Evolutionary conservation across 2,888 invertebrate genomes (phyloP), one percentile per base, ranked within the genome.

Genomic region (Prosapia bicincta): DNA sequence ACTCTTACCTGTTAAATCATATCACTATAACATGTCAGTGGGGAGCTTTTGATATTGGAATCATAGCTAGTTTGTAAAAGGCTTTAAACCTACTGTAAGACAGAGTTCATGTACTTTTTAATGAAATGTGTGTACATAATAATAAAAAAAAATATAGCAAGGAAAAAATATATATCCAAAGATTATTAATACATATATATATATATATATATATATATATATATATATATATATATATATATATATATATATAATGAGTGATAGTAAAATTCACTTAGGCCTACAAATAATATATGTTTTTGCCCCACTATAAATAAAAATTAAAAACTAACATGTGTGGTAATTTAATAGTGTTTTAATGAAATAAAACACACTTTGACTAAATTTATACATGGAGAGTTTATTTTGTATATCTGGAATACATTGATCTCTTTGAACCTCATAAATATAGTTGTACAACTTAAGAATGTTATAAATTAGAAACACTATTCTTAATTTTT

Each of bases 341-440:
- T 20, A 20, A 54, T 54, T 54, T 20, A 54, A 54, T 54, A 54
- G 74, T 74, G 74, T 74, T 74, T 74, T 74, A 74, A 74, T 74
- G 74, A 74, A 74, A 74, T 74, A 74, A 74, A 74, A 74, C 69
- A 74, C 74, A 54, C 69, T 74, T 74, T 74, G 69, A 74, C 69
- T 69, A 69, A 74, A 69, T 69, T 65, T 24, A 71, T 67, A 67
- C 26, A 67, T 67, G 20, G 54, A 54, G 54, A 54, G 54, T 54
- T 54, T 54, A 54, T 54, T 54, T n/a, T 54, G 3, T 54, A 20
- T 54, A 20, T 10, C 20, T 54, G 2, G 20, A 54, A 9, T 20
- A 20, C 20, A 54, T n/a, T 54, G 20, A 20, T 54, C 54, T 54
- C n/a, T 54, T 20, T 20, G 3, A 20, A 54, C 54, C 54, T 54